Evolutionary conservation across 2,113 vertebrate genomes (phyloP).

Genomic region (Chamaea fasciata): DNA sequence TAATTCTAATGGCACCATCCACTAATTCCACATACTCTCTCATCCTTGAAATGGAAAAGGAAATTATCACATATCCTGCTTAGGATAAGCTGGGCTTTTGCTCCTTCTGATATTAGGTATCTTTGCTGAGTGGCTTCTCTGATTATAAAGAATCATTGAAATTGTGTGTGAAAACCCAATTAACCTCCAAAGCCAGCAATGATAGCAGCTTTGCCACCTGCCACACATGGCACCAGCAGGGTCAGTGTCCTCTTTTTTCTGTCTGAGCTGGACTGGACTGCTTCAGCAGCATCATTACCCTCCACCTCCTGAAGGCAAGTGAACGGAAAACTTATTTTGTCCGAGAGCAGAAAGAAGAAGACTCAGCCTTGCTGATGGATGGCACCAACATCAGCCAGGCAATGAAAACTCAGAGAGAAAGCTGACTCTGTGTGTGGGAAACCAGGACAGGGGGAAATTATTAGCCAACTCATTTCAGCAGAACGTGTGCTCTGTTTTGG

Average conservation of each 20-base stretch:
- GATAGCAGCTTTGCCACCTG: not conserved
- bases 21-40: not conserved
- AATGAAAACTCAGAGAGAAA: not conserved
- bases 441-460: not conserved
- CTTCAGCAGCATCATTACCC: not conserved
- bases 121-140: not conserved
- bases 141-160: not conserved
- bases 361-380: not conserved
- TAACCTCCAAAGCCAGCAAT: not conserved
- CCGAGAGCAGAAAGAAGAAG: not conserved
- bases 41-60: not conserved
- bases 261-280: not conserved
- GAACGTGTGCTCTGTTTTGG: not conserved
- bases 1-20: not conserved
- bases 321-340: not conserved
- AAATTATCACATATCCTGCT: not conserved
- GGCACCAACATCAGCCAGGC: not conserved
- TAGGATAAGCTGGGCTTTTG: not conserved
- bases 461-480: constrained; percentile 15
- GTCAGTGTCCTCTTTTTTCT: not conserved
- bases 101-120: not conserved
- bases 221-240: not conserved
- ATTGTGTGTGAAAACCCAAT: not conserved
- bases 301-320: not conserved
- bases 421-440: not conserved